Percentiles rank a stretch among this genome's conserved stretches.
Evolutionary conservation across 2,113 vertebrate species (phyloP).

Genomic region (Ranitomeya variabilis): DNA sequence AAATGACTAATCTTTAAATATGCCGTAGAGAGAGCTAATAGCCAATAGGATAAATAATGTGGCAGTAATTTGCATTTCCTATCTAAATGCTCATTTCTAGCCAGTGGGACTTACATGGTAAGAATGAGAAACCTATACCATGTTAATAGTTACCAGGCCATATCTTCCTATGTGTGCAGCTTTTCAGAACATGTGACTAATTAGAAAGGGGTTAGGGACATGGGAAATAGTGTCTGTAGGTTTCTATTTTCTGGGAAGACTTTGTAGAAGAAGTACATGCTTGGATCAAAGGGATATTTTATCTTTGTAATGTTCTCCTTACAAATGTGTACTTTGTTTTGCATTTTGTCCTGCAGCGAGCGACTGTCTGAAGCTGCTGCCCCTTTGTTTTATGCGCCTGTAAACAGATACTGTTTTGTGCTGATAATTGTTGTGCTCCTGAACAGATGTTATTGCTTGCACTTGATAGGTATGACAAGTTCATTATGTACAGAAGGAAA

Average conservation of each 20-base stretch:
- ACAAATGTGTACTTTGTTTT: constrained; percentile 64
- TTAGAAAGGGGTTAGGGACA: neutral
- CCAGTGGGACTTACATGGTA: neutral
- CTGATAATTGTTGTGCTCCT: constrained; percentile 63
- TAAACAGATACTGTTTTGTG: constrained; percentile 63
- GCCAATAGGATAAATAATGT: neutral
- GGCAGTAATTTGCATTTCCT: neutral
- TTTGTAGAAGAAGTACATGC: neutral
- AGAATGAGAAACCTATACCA: neutral
- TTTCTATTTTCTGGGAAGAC: neutral
- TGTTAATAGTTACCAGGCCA: neutral
- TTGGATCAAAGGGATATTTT: constrained; percentile 56
- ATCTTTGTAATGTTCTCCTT: constrained; percentile 61
- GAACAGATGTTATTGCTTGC: constrained; percentile 63
- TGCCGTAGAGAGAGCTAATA: neutral
- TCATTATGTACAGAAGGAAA: constrained; percentile 59
- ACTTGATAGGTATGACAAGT: constrained; percentile 64
- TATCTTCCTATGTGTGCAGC: neutral
- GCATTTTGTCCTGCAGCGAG: constrained; percentile 52
- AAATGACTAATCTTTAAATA: neutral
- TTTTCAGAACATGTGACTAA: neutral
- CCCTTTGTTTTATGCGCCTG: constrained; percentile 62
- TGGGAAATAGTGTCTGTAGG: neutral
- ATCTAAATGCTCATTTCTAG: neutral
- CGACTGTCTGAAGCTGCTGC: constrained; percentile 64